Evolutionary conservation across 2,888 invertebrate species (phyloP).

Genomic region (Lasioglossum leucozonium): DNA sequence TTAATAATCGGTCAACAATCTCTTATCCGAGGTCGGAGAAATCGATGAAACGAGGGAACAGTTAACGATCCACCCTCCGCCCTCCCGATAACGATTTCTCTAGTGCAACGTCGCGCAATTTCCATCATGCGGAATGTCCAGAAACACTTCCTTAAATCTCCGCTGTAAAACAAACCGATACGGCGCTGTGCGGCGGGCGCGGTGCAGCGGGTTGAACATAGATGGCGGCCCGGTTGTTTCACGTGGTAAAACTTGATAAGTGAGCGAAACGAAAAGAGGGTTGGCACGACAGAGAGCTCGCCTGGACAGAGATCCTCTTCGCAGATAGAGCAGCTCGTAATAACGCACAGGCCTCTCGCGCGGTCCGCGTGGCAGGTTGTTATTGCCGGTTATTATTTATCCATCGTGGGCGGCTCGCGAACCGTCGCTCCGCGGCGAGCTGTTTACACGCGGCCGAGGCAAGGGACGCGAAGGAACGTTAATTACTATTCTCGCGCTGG

Average conservation of each 20-base stretch:
- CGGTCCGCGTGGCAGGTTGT: constrained; percentile 60
- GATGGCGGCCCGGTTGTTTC: background rate
- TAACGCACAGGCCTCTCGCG: constrained; percentile 44
- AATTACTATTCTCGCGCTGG: constrained; percentile 56
- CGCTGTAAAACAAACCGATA: constrained; percentile 4
- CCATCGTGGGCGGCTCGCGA: constrained; percentile 52
- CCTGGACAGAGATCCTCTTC: constrained; percentile 54
- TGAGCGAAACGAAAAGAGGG: constrained; percentile 63
- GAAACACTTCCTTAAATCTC: constrained; percentile 11
- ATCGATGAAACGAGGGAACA: background rate
- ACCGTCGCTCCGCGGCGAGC: constrained; percentile 39
- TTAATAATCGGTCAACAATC: background rate
- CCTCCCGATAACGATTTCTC: background rate
- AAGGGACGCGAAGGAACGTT: constrained; percentile 45
- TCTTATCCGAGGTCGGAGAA: background rate
- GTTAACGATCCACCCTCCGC: background rate
- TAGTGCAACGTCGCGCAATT: background rate
- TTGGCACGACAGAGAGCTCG: constrained; percentile 62
- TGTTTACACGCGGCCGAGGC: constrained; percentile 61
- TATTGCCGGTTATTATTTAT: constrained; percentile 72
- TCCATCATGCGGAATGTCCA: background rate
- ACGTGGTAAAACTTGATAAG: constrained; percentile 41
- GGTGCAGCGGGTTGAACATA: background rate
- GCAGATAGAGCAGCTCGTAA: constrained; percentile 55
- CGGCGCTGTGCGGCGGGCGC: background rate